Base-by-base conservation (phyloP, 2,888 invertebrate genomes). In the Pammene aurita region DNA sequence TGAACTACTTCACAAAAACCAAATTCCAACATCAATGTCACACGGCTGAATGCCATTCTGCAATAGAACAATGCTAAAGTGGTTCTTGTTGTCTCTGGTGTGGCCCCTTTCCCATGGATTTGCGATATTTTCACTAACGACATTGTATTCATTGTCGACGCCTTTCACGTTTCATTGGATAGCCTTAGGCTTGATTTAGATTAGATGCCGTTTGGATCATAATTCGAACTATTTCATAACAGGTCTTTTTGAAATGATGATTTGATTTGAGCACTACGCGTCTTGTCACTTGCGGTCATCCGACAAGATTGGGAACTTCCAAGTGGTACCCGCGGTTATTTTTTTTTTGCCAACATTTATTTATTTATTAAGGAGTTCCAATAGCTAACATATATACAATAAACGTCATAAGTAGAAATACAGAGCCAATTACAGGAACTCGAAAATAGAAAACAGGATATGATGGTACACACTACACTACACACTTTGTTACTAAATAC, bases 81-180 rank as follows among this genome's bases (percentile, higher is more conserved):
- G 35, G 64, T 81, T 84, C 82, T 84, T 84, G 67, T 72, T 55
- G 60, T 66, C 69, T 71, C 64, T 71, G 71, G 77, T 72, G 74
- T 83, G 84, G 74, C 82, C 81, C 69, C 73, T 76, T 85, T 87
- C 85, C 58, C 87, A 86, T 76, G 77, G 67, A 72, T 78, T 82
- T 82, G 82, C 80, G 76, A 83, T 80, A 84, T 81, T 85, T 83
- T 81, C 80, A 75, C 82, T 77, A 78, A 81, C 80, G 76, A 79
- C 63, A 71, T 66, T 62, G 70, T n/a, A n/a, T 70, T 77, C 79
- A 79, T 72, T 77, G 72, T 73, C 74, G 75, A 68, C 72, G 73
- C 74, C 69, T 69, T 69, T 69, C 69, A 65, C 65, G 60, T 60
- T 68, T 35, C 44, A 63, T 60, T 60, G 41, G 46, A 56, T 18